Conservation (phyloP, 2,797 vertebrate species). For the Hippocampus kuda region DNA sequence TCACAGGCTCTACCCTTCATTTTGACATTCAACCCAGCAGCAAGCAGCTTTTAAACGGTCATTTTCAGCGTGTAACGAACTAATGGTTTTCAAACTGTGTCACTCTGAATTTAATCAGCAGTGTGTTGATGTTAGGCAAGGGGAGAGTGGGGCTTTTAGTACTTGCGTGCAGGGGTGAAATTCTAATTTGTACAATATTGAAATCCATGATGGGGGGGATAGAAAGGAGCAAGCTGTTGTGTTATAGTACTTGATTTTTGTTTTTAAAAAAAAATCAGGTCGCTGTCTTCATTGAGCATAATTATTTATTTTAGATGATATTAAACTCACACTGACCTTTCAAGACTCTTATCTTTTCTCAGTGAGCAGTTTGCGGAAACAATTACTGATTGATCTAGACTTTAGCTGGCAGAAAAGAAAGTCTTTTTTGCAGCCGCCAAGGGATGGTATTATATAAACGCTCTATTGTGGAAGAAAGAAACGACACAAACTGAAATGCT, state of each 20-base stretch:
- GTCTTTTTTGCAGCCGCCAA: constrained; percentile 35
- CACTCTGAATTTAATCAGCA: constrained; percentile 41
- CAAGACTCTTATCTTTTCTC: constrained; percentile 24
- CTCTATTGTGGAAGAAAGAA: constrained; percentile 16
- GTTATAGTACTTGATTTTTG: constrained; percentile 26
- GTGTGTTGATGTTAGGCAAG: constrained; percentile 31
- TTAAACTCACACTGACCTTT: constrained; percentile 36
- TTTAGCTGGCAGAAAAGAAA: constrained; percentile 39
- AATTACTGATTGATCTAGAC: constrained; percentile 46
- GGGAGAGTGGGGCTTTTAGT: constrained; percentile 32
- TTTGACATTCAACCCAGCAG: constrained; percentile 22
- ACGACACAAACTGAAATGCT: constrained; percentile 6
- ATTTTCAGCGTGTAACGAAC: constrained; percentile 38
- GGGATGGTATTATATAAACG: constrained; percentile 39
- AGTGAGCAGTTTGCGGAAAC: constrained; percentile 29
- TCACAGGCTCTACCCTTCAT: constrained; percentile 24
- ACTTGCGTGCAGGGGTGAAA: constrained; percentile 19
- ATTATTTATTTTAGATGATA: constrained; percentile 27
- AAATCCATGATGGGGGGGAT: constrained; percentile 27
- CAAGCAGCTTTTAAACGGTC: constrained; percentile 36
- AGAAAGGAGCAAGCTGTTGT: constrained; percentile 24
- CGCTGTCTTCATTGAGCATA: constrained; percentile 20
- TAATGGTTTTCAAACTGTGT: constrained; percentile 48
- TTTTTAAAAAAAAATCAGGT: constrained; percentile 19
- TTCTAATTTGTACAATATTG: constrained; percentile 11